Evolutionary conservation across 2,888 invertebrate genomes (phyloP).

Genomic region (Drymonia ruficornis): DNA sequence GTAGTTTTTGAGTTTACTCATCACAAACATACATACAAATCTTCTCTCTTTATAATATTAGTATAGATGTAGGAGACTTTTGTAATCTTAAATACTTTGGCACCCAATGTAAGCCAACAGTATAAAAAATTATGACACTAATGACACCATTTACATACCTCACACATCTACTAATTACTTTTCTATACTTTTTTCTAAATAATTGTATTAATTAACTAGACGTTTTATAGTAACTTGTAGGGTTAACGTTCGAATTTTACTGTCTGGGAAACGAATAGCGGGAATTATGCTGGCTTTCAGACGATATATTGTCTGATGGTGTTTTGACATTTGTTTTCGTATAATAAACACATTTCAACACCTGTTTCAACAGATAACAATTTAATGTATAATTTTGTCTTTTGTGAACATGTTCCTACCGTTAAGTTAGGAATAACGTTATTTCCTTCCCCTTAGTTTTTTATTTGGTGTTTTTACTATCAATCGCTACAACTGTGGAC

Average conservation of each 20-base stretch:
- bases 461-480: too few relatives aligned
- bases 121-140: conserved; percentile 1
- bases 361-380: not conserved
- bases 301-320: not conserved
- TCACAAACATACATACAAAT: too few relatives aligned
- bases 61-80: too few relatives aligned
- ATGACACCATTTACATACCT: conserved; percentile 9
- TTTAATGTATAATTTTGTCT: not conserved
- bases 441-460: too few relatives aligned
- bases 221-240: not conserved
- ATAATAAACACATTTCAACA: not conserved
- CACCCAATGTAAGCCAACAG: not conserved
- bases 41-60: too few relatives aligned
- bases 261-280: not conserved
- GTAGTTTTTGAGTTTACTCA: too few relatives aligned
- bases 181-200: too few relatives aligned
- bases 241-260: not conserved
- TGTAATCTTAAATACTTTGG: too few relatives aligned
- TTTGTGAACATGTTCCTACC: not conserved
- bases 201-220: conserved; percentile 13
- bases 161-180: conserved; percentile 5
- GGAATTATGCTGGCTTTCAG: not conserved
- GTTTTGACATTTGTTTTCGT: not conserved
- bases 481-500: too few relatives aligned
- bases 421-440: too few relatives aligned